These are phyloP conservation scores for Phalacrocorax carbo DNA, from an alignment of 2,113 vertebrate species.

Conservation along the genomic window DNA sequence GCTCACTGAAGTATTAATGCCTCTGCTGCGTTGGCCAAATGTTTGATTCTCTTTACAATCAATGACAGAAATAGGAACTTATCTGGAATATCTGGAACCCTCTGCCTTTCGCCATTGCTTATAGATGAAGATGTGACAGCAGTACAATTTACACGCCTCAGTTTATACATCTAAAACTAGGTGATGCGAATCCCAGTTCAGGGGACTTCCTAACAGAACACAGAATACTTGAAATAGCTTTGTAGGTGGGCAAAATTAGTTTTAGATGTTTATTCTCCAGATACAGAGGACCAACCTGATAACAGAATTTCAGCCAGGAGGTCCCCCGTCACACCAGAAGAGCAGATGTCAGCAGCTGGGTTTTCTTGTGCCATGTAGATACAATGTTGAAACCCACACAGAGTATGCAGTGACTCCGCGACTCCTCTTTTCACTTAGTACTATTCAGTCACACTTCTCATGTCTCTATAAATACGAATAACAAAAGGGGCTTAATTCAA, in stretches of 20 bases:
- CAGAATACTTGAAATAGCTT: fast-evolving
- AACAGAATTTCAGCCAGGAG: fast-evolving
- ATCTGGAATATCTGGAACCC: neutral
- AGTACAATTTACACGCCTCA: neutral
- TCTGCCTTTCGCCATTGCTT: neutral
- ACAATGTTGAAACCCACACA: fast-evolving
- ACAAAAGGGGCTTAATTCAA: neutral
- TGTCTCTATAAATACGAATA: neutral
- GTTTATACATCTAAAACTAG: neutral
- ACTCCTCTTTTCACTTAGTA: fast-evolving
- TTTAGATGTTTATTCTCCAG: neutral
- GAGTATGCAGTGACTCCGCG: neutral
- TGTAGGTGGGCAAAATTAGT: neutral
- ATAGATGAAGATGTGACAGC: neutral
- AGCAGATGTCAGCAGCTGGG: neutral
- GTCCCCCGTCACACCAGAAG: neutral
- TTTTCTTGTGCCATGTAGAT: fast-evolving
- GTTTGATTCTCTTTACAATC: neutral
- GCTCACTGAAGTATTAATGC: neutral
- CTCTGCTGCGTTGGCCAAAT: fast-evolving
- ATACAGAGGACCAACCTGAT: neutral
- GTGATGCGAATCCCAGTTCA: neutral
- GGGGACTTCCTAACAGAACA: neutral
- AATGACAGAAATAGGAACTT: neutral
- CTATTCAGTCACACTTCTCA: neutral